Base-by-base conservation (phyloP, 2,888 invertebrate genomes). In the Alviniconcha strummeri region DNA sequence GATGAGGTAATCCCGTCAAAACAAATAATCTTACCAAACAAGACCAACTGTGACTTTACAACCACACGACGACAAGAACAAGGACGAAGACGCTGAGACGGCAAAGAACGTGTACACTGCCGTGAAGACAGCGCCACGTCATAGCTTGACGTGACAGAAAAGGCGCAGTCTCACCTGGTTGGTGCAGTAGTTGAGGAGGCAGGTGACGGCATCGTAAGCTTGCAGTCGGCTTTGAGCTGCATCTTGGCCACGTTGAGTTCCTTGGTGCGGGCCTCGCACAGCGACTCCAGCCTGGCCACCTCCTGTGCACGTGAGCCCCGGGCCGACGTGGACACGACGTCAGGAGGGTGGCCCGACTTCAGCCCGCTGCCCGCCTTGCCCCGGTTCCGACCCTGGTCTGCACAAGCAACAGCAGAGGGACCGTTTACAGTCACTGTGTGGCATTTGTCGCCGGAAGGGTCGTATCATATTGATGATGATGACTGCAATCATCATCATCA, bases 101-200 rank as follows among this genome's bases (percentile, higher is more conserved):
- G 36, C 36, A 36, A 36, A 36, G 36, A 36, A 36, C 36, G 36
- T 36, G 36, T 36, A 36, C 36, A 36, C 36, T 36, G 36, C 36
- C 36, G 36, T 36, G 36, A 1, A 0, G 36, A 36, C 36, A 36
- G 1, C 36, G 36, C 36, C 36, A 36, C 0, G 36, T 36, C n/a
- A n/a, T n/a, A n/a, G n/a, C n/a, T n/a, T n/a, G n/a, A 36, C 0
- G 36, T 36, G 36, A 36, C 36, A 36, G 36, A 36, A 36, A 36
- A 36, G 36, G 36, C 36, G 36, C 36, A 36, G 36, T 36, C 90
- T 92, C 90, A 95, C 95, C 93, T 95, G 94, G 86, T 94, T 92
- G 77, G 96, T 96, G 92, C 98, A 95, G 94, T 97, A 97, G 94
- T 97, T 96, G 89, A 98, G 96, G 87, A 97, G 95, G 88, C 97